Evolutionary conservation across 92 coral and sea anemone species (phyloP), one percentile per base, ranked within the genome.

Genomic region (Epizoanthus rinbou): DNA sequence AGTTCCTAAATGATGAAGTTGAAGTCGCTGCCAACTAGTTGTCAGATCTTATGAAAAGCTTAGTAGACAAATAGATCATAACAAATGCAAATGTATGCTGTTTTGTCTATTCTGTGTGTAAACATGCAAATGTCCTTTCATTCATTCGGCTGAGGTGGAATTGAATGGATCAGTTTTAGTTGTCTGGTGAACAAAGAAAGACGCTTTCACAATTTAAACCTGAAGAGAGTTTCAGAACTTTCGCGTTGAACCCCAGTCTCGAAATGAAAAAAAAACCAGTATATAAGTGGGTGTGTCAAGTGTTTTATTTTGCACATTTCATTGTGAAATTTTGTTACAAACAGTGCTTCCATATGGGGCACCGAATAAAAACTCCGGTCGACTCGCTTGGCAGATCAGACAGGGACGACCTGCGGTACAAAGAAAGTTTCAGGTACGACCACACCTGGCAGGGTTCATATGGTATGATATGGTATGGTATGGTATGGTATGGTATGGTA

Each of bases 361-460:
- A 18, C 50, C 21, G 39, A 76, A 53, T 45, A 57, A 62, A 75
- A 57, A 19, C 82, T 60, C 5, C 24, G 56, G 54, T 60, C 75
- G 96, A 92, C 53, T 88, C 98, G 15, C 85, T 90, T 80, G 89
- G 95, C 33, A 96, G 92, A 69, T 96, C 99, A 11, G 79, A 87
- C 33, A 89, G 98, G 62, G 90, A 93, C 4, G 99, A 96, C 80
- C 94, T 96, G 85, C 91, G 88, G 73, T 96, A 96, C 86, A 96
- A 89, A 45, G 85, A 89, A 58, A 94, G 99, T 79, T 96, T 96
- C 87, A 96, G 99, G 99, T 94, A 75, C 31, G 31, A 22, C n/a
- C n/a, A n/a, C n/a, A n/a, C n/a, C n/a, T n/a, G n/a, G n/a, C n/a
- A n/a, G n/a, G n/a, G n/a, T n/a, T n/a, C n/a, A n/a, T n/a, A n/a